A percentile compares a stretch with the other conserved stretches of the same genome.
phyloP scores from a whole-genome alignment of 2,888 invertebrate species.

The Cephus runcator region DNA sequence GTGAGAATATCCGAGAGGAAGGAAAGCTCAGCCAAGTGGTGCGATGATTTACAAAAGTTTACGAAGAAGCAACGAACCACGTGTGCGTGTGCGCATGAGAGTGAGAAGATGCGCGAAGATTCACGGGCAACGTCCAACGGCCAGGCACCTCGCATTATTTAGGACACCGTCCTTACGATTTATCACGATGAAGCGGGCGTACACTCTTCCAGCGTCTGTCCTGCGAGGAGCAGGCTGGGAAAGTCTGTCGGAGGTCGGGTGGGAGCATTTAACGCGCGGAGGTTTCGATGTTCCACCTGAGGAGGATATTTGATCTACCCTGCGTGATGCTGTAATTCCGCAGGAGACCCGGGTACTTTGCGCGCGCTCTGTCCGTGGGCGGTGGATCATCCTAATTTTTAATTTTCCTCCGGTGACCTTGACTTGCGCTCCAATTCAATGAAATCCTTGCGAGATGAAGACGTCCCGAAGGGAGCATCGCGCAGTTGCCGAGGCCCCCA shows the following conservation, averaged over 20 bases:
- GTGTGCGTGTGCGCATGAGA: slow-evolving; percentile 18
- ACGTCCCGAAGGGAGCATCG: slow-evolving; percentile 48
- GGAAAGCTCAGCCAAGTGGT: not conserved
- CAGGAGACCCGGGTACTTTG: too few species aligned
- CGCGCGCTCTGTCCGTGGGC: too few species aligned
- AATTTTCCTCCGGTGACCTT: slow-evolving; percentile 53
- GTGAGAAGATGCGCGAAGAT: slow-evolving; percentile 35
- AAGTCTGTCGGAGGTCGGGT: too few species aligned
- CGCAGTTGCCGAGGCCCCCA: not conserved
- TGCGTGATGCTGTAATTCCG: too few species aligned
- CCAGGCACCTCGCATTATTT: slow-evolving; percentile 47
- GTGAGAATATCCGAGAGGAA: not conserved
- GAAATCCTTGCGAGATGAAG: slow-evolving; percentile 44
- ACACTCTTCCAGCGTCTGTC: too few species aligned
- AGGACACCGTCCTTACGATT: slow-evolving; percentile 40
- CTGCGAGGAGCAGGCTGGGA: too few species aligned
- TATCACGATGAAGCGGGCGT: slow-evolving; percentile 19
- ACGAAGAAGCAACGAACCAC: slow-evolving; percentile 41
- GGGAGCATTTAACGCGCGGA: too few species aligned
- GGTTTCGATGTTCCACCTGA: too few species aligned
- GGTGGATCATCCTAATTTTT: slow-evolving; percentile 41
- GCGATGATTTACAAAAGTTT: slow-evolving; percentile 46
- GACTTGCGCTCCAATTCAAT: slow-evolving; percentile 55
- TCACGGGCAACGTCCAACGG: slow-evolving; percentile 39
- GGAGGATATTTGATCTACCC: too few species aligned